A percentile compares a stretch with the other conserved stretches of the same genome.
Evolutionary conservation across 2,113 vertebrate genomes (phyloP).

Genomic region (Engraulis encrasicolus): DNA sequence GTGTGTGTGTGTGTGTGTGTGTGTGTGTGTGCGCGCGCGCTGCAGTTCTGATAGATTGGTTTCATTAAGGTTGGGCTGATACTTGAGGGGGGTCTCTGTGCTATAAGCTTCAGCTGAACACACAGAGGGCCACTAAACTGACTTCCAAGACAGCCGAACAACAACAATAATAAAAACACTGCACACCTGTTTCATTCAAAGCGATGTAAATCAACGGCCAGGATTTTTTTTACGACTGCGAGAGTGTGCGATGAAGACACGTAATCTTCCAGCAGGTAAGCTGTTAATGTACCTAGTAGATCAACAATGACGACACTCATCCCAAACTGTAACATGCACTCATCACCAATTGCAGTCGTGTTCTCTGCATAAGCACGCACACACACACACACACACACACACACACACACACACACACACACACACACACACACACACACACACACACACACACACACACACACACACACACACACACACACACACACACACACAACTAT

Average conservation of each 20-base stretch:
- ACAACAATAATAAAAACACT: constrained; percentile 2
- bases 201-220: not conserved
- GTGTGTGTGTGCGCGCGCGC: no score
- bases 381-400: no score
- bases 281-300: not conserved
- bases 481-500: no score
- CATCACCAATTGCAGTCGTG: not conserved
- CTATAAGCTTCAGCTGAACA: constrained; percentile 34
- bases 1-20: no score
- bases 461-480: no score
- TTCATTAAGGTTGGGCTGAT: constrained; percentile 35
- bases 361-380: no score
- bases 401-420: no score
- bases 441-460: no score
- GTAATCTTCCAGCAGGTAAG: not conserved
- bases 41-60: constrained; percentile 40
- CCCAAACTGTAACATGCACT: not conserved
- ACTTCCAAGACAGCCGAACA: not conserved
- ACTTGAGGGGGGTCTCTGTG: constrained; percentile 34
- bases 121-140: not conserved
- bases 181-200: not conserved
- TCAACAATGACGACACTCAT: not conserved
- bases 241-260: not conserved
- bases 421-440: no score
- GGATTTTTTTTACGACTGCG: not conserved